Conservation (phyloP, 2,113 vertebrate genomes). For the Podocnemis expansa region DNA sequence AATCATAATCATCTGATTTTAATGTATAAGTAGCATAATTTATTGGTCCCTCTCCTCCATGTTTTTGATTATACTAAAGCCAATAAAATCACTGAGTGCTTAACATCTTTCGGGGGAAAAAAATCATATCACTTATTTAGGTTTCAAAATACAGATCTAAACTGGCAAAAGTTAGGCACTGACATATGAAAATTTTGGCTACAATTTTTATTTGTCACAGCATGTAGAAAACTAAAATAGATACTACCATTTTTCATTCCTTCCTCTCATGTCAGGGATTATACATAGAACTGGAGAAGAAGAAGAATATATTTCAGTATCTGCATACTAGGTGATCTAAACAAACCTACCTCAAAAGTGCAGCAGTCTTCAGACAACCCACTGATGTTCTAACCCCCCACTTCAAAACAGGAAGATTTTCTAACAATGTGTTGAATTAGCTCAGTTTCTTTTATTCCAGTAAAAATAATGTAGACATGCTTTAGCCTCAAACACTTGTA, state of each 20-base stretch:
- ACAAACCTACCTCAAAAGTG: neutral
- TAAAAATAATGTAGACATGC: neutral
- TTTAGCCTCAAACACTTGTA: neutral
- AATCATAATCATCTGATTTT: neutral
- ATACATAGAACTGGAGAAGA: neutral
- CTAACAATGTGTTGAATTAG: conserved; percentile 2
- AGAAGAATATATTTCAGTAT: neutral
- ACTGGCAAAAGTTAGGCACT: neutral
- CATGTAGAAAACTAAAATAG: neutral
- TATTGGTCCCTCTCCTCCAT: neutral
- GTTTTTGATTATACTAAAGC: neutral
- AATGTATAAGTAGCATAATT: neutral
- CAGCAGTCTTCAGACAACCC: neutral
- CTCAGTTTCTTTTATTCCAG: conserved; percentile 27
- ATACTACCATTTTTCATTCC: neutral
- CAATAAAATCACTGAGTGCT: fast-evolving
- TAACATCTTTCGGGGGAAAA: neutral
- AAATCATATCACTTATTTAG: neutral
- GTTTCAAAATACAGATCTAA: neutral
- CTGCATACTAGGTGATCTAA: neutral
- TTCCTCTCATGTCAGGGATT: neutral
- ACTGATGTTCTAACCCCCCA: neutral
- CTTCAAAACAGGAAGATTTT: conserved; percentile 7
- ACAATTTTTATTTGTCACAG: neutral
- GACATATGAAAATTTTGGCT: neutral